Conservation (phyloP, 2,797 vertebrate species). For the Pseudocheirus occidentalis region DNA sequence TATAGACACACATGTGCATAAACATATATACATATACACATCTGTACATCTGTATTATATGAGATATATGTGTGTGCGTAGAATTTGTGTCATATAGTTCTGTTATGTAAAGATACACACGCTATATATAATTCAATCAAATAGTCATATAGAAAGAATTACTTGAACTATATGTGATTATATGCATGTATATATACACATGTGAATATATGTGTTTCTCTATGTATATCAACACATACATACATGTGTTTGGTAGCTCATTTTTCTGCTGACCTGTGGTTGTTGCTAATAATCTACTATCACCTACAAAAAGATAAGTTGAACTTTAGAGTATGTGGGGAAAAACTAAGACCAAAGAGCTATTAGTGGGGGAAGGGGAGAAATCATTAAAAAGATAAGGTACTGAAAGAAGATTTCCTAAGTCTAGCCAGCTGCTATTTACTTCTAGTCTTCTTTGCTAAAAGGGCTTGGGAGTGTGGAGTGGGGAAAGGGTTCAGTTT, state of each 20-base stretch:
- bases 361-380: background rate
- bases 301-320: background rate
- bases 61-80: background rate
- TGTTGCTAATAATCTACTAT: constrained; percentile 40
- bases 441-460: background rate
- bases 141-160: background rate
- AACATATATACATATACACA: background rate
- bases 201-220: background rate
- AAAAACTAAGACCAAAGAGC: constrained; percentile 28
- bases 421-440: constrained; percentile 38
- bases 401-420: constrained; percentile 42
- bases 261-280: constrained; percentile 46
- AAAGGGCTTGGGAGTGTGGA: background rate
- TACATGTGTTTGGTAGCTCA: background rate
- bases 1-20: too few species aligned
- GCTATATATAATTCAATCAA: too few species aligned
- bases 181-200: background rate
- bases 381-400: background rate
- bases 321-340: background rate
- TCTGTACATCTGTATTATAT: background rate
- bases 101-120: background rate
- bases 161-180: background rate
- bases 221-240: too few species aligned
- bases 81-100: background rate
- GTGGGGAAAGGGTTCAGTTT: constrained; percentile 30